Evolutionary conservation across 2,888 invertebrate species (phyloP), one percentile per base, ranked within the genome.

Genomic region (Clusia tigrina): DNA sequence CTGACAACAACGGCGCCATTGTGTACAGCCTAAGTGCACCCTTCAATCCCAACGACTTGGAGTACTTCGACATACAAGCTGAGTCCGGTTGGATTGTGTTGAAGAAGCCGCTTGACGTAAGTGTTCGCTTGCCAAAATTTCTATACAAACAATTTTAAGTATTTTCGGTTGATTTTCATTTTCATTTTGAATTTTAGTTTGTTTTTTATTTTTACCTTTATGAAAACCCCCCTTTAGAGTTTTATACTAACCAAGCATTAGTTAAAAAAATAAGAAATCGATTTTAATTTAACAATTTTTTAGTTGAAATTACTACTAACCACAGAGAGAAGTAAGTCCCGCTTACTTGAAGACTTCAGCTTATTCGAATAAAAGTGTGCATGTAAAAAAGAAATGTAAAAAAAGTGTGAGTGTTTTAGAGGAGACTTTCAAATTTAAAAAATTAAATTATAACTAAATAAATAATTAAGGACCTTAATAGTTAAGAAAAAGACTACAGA

Each of bases 51-150:
- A 90, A 91, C 59, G 94, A 95, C 84, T 88, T 96, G 79, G 95
- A 96, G 81, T 96, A 97, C 85, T 98, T 99, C 84, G 93, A 94
- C 83, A 96, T 98, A 75, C 96, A 97, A 85, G 92, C 94, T 73
- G 95, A 96, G 83, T 96, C 96, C 77, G 98, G 98, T 81, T 97
- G 96, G 95, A 96, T 98, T 81, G 94, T 95, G 66, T 86, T 97
- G 77, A 94, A 93, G 87, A 96, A 95, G 85, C 94, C 96, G 61
- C 87, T 98, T 81, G 96, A 96, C 90, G 96, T 96, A 92, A 95
- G 95, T 95, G 88, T 87, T 76, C 71, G 72, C 67, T 72, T 74
- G 73, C 67, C 59, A 37, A 5, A 58, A 68, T 62, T 64, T 58
- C 24, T 51, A 56, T 55, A 51, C n/a, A 42, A 60, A 24, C 37